These are phyloP conservation scores for Pithys albifrons DNA, from an alignment of 2,113 vertebrate species.

Conservation along the genomic window DNA sequence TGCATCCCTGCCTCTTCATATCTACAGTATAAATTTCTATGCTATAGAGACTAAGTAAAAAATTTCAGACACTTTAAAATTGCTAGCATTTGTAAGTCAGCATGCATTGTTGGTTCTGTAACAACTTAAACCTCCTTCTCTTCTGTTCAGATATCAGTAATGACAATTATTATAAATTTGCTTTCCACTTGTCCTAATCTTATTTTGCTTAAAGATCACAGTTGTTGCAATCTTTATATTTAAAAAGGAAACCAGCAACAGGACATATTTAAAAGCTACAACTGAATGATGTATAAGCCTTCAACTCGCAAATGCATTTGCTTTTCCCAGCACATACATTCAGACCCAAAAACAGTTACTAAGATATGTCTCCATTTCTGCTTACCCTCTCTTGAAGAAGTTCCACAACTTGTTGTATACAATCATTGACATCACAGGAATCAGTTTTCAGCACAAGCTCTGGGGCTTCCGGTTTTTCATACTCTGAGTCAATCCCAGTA, in stretches of 20 bases:
- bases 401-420: conserved; percentile 93
- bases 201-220: background rate
- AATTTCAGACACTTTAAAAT: background rate
- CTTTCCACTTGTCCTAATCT: background rate
- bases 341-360: background rate
- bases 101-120: background rate
- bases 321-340: background rate
- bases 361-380: background rate
- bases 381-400: conserved; percentile 95
- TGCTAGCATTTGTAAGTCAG: background rate
- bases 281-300: background rate
- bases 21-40: background rate
- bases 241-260: background rate
- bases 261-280: background rate
- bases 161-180: background rate
- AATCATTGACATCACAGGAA: conserved; percentile 93
- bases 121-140: background rate
- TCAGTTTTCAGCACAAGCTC: conserved; percentile 97
- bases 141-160: background rate
- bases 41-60: background rate
- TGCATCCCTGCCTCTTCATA: background rate
- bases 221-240: background rate
- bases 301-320: background rate
- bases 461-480: conserved; percentile 95
- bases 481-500: conserved; percentile 96